Evolutionary conservation across 2,888 invertebrate genomes (phyloP).

Genomic region (Ceriagrion tenellum): DNA sequence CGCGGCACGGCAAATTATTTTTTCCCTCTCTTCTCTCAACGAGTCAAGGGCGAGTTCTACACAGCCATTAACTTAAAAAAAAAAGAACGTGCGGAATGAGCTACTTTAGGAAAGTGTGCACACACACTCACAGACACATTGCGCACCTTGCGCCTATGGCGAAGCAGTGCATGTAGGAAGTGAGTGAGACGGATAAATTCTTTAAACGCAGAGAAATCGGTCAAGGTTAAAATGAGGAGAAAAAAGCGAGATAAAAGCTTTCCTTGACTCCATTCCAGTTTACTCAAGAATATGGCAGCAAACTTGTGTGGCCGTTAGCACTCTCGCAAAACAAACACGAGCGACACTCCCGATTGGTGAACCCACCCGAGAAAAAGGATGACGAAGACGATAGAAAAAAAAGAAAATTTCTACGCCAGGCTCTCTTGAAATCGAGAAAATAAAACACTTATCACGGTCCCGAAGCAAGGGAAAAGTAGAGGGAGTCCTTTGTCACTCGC

Average conservation of each 20-base stretch:
- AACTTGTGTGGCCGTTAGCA: background rate
- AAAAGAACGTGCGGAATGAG: no score
- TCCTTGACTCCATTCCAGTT: background rate
- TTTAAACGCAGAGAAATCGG: background rate
- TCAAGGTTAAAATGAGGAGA: background rate
- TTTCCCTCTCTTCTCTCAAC: no score
- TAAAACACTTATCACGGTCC: background rate
- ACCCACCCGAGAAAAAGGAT: background rate
- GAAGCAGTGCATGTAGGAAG: background rate
- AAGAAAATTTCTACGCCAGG: background rate
- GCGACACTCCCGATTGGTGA: background rate
- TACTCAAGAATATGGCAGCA: background rate
- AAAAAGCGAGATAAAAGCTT: no score
- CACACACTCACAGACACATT: no score
- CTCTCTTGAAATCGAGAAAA: background rate
- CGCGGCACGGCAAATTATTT: no score
- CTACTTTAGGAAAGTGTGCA: no score
- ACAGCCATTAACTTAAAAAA: no score
- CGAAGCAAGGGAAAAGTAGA: background rate
- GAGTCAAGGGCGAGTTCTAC: no score
- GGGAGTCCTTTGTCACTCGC: background rate
- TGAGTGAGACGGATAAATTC: background rate
- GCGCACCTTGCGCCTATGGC: background rate
- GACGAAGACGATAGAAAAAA: background rate
- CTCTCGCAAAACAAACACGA: background rate